A percentile compares a stretch with the other conserved stretches of the same genome.
These are phyloP conservation scores for Cichlasoma orientale DNA, from an alignment of 2,797 vertebrate genomes.

Conservation along the genomic window DNA sequence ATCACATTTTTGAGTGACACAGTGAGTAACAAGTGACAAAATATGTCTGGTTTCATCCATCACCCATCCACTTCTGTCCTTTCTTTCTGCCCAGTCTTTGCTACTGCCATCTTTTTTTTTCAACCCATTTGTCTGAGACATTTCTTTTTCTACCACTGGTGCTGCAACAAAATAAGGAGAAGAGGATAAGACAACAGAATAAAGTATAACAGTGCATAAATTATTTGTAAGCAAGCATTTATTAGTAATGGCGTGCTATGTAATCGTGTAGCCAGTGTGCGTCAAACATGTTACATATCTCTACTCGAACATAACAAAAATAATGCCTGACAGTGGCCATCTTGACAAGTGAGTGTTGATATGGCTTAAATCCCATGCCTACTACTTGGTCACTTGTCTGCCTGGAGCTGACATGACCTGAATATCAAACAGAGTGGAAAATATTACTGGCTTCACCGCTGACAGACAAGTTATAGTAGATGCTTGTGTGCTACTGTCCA, in stretches of 20 bases:
- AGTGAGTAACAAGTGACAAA: conserved; percentile 28
- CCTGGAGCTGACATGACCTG: conserved; percentile 52
- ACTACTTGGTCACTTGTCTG: conserved; percentile 53
- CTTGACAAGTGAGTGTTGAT: conserved; percentile 46
- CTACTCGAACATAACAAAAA: conserved; percentile 7
- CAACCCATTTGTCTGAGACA: neutral
- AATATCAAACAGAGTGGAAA: conserved; percentile 65
- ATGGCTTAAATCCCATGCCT: conserved; percentile 45
- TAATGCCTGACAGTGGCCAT: conserved; percentile 31
- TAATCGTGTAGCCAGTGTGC: neutral
- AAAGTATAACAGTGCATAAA: neutral
- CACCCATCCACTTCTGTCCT: conserved; percentile 13
- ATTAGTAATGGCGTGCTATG: neutral
- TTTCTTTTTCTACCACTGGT: neutral
- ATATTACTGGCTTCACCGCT: conserved; percentile 43
- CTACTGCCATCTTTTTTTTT: conserved; percentile 1
- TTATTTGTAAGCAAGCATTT: neutral
- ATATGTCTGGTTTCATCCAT: conserved; percentile 39
- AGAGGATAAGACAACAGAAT: neutral
- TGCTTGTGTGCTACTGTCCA: conserved; percentile 37
- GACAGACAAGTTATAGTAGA: conserved; percentile 43
- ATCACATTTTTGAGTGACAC: conserved; percentile 39
- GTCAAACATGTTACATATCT: neutral
- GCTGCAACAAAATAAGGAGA: neutral
- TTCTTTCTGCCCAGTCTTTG: conserved; percentile 17